phyloP scores from a whole-genome alignment of 2,888 invertebrate species.

The Hirtodrosophila duncani region DNA sequence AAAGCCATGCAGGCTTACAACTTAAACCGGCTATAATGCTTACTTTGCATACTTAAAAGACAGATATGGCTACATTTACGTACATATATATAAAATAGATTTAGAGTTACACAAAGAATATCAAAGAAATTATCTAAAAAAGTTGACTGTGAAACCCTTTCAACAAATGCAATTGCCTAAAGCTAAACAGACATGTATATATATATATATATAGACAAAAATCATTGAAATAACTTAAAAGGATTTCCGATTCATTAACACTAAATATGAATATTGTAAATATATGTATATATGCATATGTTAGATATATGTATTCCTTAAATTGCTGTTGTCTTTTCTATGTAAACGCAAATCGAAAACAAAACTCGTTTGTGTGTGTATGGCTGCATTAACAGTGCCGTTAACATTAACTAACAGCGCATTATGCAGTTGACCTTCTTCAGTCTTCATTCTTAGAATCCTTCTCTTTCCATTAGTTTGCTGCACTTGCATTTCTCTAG shows the following conservation, averaged over 20 bases:
- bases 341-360: constrained; percentile 46
- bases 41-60: constrained; percentile 1
- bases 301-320: constrained; percentile 19
- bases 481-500: constrained; percentile 13
- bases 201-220: constrained; percentile 2
- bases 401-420: constrained; percentile 18
- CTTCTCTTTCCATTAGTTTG: constrained; percentile 10
- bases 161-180: constrained; percentile 19
- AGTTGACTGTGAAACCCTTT: too few species aligned
- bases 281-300: constrained; percentile 15
- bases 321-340: constrained; percentile 59
- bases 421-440: constrained; percentile 64
- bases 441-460: constrained; percentile 63
- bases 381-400: constrained; percentile 34
- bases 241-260: too few species aligned
- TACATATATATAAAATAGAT: constrained; percentile 22
- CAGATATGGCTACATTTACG: constrained; percentile 16
- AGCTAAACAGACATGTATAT: constrained; percentile 18
- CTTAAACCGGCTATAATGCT: constrained; percentile 33
- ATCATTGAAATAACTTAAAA: not conserved
- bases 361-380: constrained; percentile 16
- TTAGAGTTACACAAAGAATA: constrained; percentile 22
- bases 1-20: constrained; percentile 48
- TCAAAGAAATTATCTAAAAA: constrained; percentile 8
- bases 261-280: too few species aligned